Evolutionary conservation across 2,113 vertebrate genomes (phyloP), one percentile per base, ranked within the genome.

Genomic region (Trematomus loennbergii): DNA sequence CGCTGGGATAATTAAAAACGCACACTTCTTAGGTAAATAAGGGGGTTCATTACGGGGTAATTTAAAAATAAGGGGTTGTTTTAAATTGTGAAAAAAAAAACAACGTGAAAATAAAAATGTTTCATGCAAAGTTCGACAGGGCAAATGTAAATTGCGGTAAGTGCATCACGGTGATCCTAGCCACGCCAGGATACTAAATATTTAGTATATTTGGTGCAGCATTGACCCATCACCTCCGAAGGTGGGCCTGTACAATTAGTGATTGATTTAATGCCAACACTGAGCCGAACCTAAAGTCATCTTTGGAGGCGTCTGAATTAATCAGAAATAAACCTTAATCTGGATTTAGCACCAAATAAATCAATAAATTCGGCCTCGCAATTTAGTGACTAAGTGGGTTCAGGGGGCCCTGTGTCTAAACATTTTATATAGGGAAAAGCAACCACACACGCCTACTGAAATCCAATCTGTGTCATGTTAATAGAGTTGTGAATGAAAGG

Each of bases 401-500:
- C 68, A 75, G 25, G 71, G 36, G 87, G 82, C 84, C 85, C 74
- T 73, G 61, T 48, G 53, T 69, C 22, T 72, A 70, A 81, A 78
- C 62, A 67, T 63, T 68, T 74, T 81, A 78, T 68, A 76, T 71
- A 55, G 49, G 49, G 65, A 69, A 66, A 73, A 67, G 61, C 75
- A 69, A 72, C 72, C 79, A 83, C 89, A 84, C 72, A 91, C 90
- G 86, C 85, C 85, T 69, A 83, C 78, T 78, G 33, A 82, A 87
- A 78, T 18, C 68, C 55, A 79, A 67, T 69, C 50, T 64, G 22
- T 84, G 84, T 85, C 85, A 78, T 64, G 80, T 75, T 81, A 46
- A 82, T 50, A 85, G 55, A 82, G 64, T 82, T 88, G 75, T 88
- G 88, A 91, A 90, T 91, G 87, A 89, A 85, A 87, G 81, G 82